Evolutionary conservation across 2,797 vertebrate genomes (phyloP), one percentile per base, ranked within the genome.

Genomic region (Hydrocynus forskahlii): DNA sequence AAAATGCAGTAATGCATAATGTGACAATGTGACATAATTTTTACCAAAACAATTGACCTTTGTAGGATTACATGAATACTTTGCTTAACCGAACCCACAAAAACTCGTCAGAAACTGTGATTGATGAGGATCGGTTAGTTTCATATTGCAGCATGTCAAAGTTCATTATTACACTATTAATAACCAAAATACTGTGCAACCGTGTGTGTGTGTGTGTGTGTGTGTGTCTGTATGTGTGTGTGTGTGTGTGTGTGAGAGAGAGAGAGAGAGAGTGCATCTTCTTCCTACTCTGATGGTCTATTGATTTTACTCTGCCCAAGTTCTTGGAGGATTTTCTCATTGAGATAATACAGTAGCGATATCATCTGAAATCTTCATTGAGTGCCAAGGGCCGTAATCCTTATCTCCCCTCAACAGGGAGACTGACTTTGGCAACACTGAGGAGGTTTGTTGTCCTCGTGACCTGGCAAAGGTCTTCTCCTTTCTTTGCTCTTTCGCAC

Each of bases 261-360:
- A 43, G 82, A 40, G 83, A 79, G 52, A 76, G 63, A 76, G 70
- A 72, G 45, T 14, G 77, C 48, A 25, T 77, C 55, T 14, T 79
- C 71, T 84, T 71, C 55, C 80, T n/a, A 52, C 68, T 84, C 82
- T 81, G 82, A 78, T 71, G 81, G 55, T 75, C 81, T 86, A 85
- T 86, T 83, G 87, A 88, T 85, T 88, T 88, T 81, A 57, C 75
- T 64, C 62, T 72, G 75, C 78, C 80, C 80, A 77, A 83, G 78
- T 83, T 59, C 57, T 52, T 62, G 76, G 79, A 83, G 82, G 85
- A 84, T 85, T 88, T 88, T 87, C 82, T 82, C 66, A 64, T 88
- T 80, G 76, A 85, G 85, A 85, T 88, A 86, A 87, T 81, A 84
- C 78, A 84, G 78, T 81, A 74, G 71, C 54, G 74, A 86, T 88